Evolutionary conservation across 1,140 invertebrate species (phyloP).

Genomic region (Caenorhabditis brenneri): DNA sequence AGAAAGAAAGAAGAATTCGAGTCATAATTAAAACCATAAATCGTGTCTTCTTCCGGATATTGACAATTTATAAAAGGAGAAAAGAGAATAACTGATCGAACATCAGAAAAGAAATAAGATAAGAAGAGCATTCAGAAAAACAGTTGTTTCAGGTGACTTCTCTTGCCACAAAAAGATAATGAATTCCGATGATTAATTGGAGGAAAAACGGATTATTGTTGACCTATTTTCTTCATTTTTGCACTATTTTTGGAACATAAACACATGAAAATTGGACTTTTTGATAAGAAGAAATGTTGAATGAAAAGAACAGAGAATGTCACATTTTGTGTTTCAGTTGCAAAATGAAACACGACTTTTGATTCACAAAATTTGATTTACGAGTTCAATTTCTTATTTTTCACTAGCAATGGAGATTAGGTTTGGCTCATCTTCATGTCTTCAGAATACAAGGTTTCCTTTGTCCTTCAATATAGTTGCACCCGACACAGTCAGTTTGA

Average conservation of each 20-base stretch:
- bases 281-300: neutral
- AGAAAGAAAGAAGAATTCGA: neutral
- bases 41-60: neutral
- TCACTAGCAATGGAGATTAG: too few species aligned
- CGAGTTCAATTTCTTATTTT: too few species aligned
- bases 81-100: neutral
- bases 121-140: neutral
- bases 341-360: too few species aligned
- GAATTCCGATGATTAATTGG: neutral
- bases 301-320: neutral
- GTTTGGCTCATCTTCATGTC: too few species aligned
- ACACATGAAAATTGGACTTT: neutral
- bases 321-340: neutral
- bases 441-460: too few species aligned
- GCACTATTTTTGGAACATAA: neutral
- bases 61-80: neutral
- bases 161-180: neutral
- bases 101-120: neutral
- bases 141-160: neutral
- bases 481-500: too few species aligned
- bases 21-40: neutral
- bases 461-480: too few species aligned
- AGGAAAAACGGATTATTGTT: neutral
- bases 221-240: constrained; percentile 8
- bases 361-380: too few species aligned